These are phyloP conservation scores for Megathymus violae DNA, from an alignment of 1,140 invertebrate species.

Conservation along the genomic window DNA sequence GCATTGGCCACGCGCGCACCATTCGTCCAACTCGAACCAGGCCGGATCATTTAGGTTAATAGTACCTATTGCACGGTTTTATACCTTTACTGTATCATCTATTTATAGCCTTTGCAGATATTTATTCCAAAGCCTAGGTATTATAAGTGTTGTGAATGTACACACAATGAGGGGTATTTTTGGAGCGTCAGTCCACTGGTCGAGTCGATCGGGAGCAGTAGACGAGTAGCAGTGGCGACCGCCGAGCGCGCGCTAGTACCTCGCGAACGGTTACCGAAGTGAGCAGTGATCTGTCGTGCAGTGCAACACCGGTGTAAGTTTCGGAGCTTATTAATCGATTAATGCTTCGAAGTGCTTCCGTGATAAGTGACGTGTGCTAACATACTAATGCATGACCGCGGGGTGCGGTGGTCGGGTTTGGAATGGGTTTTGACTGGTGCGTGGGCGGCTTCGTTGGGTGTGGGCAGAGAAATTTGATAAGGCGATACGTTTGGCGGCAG, in stretches of 20 bases:
- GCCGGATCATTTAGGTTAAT: conserved; percentile 65
- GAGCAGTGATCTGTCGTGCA: conserved; percentile 54
- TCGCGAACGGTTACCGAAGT: conserved; percentile 44
- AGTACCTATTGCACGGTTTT: conserved; percentile 53
- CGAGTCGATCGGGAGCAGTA: conserved; percentile 50
- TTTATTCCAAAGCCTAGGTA: conserved; percentile 75
- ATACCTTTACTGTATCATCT: conserved; percentile 58
- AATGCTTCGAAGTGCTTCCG: conserved; percentile 71
- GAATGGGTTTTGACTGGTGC: conserved; percentile 49
- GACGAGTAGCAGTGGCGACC: conserved; percentile 54
- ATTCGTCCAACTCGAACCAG: conserved; percentile 42
- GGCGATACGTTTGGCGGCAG: conserved; percentile 58
- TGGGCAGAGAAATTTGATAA: conserved; percentile 81
- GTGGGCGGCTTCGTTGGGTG: conserved; percentile 58
- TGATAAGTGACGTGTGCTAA: conserved; percentile 69
- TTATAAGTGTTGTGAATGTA: conserved; percentile 75
- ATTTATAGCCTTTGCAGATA: conserved; percentile 66
- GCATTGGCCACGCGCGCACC: conserved; percentile 25
- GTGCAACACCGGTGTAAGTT: conserved; percentile 67
- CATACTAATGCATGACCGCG: conserved; percentile 72
- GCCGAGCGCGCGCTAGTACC: conserved; percentile 53
- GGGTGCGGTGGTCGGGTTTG: conserved; percentile 43
- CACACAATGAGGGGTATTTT: conserved; percentile 77
- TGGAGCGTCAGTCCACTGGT: conserved; percentile 52
- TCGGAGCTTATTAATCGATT: conserved; percentile 63